phyloP scores from a whole-genome alignment of 2,888 invertebrate genomes.

The Drosophila kambysellisi region DNA sequence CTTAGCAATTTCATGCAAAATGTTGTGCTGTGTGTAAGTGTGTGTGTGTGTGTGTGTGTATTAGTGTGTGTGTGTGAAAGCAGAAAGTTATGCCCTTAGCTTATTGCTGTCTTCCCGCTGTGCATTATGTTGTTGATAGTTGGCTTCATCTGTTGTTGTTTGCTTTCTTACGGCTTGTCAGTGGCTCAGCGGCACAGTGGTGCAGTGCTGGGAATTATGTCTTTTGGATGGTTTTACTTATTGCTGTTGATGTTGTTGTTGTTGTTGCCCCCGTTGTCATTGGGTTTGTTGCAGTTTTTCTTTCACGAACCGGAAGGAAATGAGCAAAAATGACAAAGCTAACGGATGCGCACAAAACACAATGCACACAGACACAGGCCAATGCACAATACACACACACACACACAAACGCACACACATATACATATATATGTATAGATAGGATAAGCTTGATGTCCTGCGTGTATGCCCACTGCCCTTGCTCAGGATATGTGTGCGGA shows the following conservation, averaged over 20 bases:
- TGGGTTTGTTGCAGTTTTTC: constrained; percentile 70
- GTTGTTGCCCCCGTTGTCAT: constrained; percentile 27
- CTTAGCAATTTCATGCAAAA: constrained; percentile 74
- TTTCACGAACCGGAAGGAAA: constrained; percentile 78
- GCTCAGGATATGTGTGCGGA: constrained; percentile 79
- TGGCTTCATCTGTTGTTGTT: constrained; percentile 52
- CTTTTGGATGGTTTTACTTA: constrained; percentile 45
- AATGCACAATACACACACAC: constrained; percentile 8
- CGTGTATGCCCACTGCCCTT: constrained; percentile 62
- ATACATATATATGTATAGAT: neutral
- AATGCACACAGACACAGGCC: constrained; percentile 46
- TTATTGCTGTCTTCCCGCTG: constrained; percentile 77
- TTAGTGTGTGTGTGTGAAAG: constrained; percentile 39
- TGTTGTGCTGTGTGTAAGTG: constrained; percentile 19
- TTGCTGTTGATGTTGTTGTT: constrained; percentile 17
- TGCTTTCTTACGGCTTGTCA: constrained; percentile 77
- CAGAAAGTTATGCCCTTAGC: constrained; percentile 75
- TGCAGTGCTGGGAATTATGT: constrained; percentile 69
- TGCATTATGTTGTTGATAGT: constrained; percentile 49
- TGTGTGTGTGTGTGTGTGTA: constrained; percentile 22
- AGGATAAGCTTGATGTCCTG: constrained; percentile 28
- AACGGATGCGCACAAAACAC: constrained; percentile 81
- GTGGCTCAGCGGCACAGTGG: constrained; percentile 75
- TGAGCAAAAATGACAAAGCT: constrained; percentile 82
- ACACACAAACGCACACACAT: constrained; percentile 7